A percentile compares a stretch with the other conserved stretches of the same genome.
Evolutionary conservation across 2,797 vertebrate genomes (phyloP).

Genomic region (Pseudocheirus occidentalis): DNA sequence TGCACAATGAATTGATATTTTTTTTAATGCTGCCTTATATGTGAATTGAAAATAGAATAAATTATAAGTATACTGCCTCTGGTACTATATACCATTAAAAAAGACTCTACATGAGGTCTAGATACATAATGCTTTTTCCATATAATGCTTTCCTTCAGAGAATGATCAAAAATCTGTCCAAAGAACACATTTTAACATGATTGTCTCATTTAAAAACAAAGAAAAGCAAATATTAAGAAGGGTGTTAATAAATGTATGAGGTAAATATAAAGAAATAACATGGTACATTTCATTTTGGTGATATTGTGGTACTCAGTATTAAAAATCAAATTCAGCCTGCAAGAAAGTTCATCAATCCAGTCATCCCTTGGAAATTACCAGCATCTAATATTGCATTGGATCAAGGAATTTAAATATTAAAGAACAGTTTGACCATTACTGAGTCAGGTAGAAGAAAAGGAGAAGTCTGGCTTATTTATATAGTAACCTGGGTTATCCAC

Average conservation of each 20-base stretch:
- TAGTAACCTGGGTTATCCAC: neutral
- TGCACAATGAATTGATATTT: neutral
- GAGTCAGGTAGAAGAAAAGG: fast-evolving
- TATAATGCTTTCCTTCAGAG: neutral
- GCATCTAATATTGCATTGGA: neutral
- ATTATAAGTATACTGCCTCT: neutral
- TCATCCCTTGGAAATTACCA: neutral
- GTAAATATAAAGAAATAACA: neutral
- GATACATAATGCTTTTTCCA: neutral
- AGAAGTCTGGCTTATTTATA: neutral
- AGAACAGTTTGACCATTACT: neutral
- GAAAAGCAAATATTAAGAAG: neutral
- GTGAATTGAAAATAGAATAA: neutral
- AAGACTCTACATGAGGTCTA: neutral
- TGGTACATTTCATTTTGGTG: neutral
- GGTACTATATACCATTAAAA: neutral
- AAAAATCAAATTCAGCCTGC: neutral
- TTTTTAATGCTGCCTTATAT: neutral
- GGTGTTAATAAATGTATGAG: neutral
- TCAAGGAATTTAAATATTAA: neutral
- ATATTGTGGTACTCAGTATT: neutral
- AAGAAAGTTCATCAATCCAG: neutral
- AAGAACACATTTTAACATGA: neutral
- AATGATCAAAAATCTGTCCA: neutral
- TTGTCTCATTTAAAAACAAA: neutral